phyloP scores from a whole-genome alignment of 2,888 invertebrate species.

The Lucinisca nassula region DNA sequence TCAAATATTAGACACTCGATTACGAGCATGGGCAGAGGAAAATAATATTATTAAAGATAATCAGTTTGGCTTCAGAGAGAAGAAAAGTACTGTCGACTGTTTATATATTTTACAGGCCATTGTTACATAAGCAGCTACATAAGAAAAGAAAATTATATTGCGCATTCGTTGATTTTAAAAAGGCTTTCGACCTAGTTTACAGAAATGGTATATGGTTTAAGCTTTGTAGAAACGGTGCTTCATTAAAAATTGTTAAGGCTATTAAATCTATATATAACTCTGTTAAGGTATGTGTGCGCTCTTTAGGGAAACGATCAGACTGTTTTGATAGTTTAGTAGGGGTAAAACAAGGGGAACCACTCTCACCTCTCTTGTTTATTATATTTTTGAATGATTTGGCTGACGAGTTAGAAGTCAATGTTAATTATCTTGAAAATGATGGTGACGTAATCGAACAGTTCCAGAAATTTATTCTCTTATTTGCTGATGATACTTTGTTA shows the following conservation, averaged over 20 bases:
- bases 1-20: not conserved
- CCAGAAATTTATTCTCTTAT: no score
- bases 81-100: not conserved
- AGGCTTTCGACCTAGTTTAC: no score
- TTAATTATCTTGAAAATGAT: not conserved
- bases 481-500: not conserved
- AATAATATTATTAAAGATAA: not conserved
- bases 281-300: not conserved
- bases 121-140: not conserved
- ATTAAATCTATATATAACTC: not conserved
- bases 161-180: not conserved
- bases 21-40: not conserved
- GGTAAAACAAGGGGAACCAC: not conserved
- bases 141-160: not conserved
- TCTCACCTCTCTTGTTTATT: not conserved
- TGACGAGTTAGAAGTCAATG: not conserved
- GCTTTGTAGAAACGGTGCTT: not conserved
- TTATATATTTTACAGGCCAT: not conserved
- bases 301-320: not conserved
- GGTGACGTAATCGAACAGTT: not conserved
- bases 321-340: not conserved
- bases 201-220: no score
- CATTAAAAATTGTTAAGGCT: not conserved
- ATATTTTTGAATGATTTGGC: not conserved
- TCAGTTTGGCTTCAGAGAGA: not conserved